Conservation (phyloP, 2,113 vertebrate genomes). For the Neodon shergylaensis region DNA sequence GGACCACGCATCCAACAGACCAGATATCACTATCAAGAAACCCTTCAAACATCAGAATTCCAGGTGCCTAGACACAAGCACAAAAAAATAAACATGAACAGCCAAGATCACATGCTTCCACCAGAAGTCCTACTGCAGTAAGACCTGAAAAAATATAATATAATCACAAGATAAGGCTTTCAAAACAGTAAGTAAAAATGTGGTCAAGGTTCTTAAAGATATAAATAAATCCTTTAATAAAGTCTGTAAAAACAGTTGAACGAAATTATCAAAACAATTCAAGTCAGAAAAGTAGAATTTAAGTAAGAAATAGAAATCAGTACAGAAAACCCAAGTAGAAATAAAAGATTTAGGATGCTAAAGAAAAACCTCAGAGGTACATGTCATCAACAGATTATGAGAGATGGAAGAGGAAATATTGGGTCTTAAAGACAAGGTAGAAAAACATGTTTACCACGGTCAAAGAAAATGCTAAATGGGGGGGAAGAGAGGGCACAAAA, state of each 20-base stretch:
- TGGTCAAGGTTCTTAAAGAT: background rate
- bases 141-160: background rate
- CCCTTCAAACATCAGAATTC: background rate
- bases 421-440: background rate
- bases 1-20: background rate
- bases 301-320: too few species aligned
- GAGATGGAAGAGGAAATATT: background rate
- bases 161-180: background rate
- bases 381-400: background rate
- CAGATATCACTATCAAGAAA: background rate
- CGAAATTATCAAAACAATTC: background rate
- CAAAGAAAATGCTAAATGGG: background rate
- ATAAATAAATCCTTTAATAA: background rate
- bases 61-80: background rate
- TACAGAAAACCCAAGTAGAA: too few species aligned
- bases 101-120: background rate
- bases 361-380: background rate
- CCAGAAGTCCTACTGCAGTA: background rate
- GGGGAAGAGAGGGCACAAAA: background rate
- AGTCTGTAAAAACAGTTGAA: background rate
- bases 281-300: background rate
- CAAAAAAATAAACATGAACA: background rate
- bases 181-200: background rate
- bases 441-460: background rate
- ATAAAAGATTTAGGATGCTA: background rate